Evolutionary conservation across 2,113 vertebrate genomes (phyloP).

Genomic region (Pavo muticus): DNA sequence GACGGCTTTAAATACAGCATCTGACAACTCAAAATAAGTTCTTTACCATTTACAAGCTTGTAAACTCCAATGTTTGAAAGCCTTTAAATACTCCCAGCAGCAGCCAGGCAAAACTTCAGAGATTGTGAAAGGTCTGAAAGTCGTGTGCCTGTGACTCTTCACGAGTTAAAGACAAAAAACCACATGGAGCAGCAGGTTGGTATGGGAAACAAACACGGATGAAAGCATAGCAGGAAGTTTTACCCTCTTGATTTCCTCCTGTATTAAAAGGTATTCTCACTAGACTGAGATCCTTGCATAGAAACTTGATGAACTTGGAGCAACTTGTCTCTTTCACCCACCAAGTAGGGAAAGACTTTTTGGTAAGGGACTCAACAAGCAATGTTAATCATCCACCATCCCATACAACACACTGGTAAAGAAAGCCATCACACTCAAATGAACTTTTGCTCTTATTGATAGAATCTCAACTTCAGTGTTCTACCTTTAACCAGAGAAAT

Average conservation of each 20-base stretch:
- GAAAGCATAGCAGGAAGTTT: not conserved
- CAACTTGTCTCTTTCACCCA: not conserved
- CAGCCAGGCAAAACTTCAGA: not conserved
- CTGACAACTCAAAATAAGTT: not conserved
- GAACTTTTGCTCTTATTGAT: not conserved
- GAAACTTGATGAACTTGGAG: not conserved
- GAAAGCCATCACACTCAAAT: not conserved
- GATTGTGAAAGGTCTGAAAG: not conserved
- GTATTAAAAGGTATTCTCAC: not conserved
- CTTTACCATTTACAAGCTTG: not conserved
- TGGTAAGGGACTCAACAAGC: not conserved
- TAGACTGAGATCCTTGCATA: not conserved
- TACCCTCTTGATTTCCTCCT: not conserved
- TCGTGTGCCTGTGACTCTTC: rapidly evolving
- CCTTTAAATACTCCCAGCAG: not conserved
- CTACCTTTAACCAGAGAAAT: not conserved
- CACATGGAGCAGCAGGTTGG: not conserved
- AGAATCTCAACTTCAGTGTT: not conserved
- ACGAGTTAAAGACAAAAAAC: not conserved
- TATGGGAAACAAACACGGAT: not conserved
- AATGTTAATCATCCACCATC: not conserved
- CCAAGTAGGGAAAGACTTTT: not conserved
- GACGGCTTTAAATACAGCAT: not conserved
- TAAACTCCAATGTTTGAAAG: not conserved
- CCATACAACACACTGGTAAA: not conserved